These are phyloP conservation scores for Nephotettix cincticeps DNA, from an alignment of 1,140 invertebrate species.

Conservation along the genomic window DNA sequence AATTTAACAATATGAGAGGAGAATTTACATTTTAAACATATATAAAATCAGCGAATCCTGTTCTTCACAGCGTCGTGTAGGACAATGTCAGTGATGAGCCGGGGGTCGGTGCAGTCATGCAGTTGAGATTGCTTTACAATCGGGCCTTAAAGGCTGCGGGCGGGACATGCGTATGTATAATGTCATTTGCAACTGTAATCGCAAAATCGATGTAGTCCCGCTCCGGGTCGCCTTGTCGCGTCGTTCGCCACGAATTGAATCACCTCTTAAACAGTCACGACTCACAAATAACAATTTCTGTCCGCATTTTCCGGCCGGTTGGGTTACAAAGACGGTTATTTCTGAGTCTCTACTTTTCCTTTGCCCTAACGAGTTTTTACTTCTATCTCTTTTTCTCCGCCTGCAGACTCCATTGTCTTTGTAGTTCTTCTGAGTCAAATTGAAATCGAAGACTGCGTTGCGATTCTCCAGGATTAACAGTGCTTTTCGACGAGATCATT, in stretches of 20 bases:
- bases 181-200: slow-evolving; percentile 18
- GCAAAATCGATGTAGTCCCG: slow-evolving; percentile 8
- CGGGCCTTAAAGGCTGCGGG: not conserved
- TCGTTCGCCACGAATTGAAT: slow-evolving; percentile 4
- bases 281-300: slow-evolving; percentile 20
- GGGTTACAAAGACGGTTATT: slow-evolving; percentile 21
- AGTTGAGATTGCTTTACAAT: not conserved
- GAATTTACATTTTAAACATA: too few relatives aligned
- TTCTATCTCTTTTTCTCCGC: not conserved
- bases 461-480: too few relatives aligned
- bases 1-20: too few relatives aligned
- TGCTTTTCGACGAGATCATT: too few relatives aligned
- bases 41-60: too few relatives aligned
- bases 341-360: slow-evolving; percentile 4
- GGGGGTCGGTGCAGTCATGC: not conserved
- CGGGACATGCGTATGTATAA: slow-evolving; percentile 16
- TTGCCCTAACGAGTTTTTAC: slow-evolving; percentile 17
- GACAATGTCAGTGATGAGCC: not conserved
- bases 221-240: not conserved
- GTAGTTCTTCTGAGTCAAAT: too few relatives aligned
- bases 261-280: slow-evolving; percentile 13
- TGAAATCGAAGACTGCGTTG: slow-evolving; percentile 19
- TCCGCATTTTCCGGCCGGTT: slow-evolving; percentile 18
- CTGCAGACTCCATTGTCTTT: not conserved
- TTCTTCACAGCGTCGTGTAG: too few relatives aligned